Evolutionary conservation across 2,797 vertebrate species (phyloP).

Genomic region (Sandelia bainsii): DNA sequence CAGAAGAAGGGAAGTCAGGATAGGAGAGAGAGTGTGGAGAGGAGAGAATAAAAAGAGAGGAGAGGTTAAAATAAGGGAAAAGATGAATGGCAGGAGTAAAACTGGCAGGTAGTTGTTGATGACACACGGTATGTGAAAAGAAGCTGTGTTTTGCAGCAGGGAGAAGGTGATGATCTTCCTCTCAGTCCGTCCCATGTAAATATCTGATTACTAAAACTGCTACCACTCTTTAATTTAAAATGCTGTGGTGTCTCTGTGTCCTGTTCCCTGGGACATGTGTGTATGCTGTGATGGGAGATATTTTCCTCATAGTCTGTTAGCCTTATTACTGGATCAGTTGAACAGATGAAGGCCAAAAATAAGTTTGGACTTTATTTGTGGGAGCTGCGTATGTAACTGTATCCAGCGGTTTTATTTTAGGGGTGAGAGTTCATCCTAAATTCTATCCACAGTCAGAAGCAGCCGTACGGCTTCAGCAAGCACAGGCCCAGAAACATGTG

Average conservation of each 20-base stretch:
- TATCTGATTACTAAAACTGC: constrained; percentile 13
- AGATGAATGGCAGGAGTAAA: constrained; percentile 7
- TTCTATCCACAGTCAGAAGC: constrained; percentile 70
- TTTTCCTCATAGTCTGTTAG: constrained; percentile 52
- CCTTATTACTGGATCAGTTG: constrained; percentile 80
- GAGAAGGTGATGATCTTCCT: constrained; percentile 22
- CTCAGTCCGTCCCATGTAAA: not conserved
- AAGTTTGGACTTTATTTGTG: constrained; percentile 83
- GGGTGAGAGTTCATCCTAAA: constrained; percentile 80
- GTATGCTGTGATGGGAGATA: constrained; percentile 44
- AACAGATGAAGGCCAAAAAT: constrained; percentile 84
- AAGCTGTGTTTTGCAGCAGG: constrained; percentile 1
- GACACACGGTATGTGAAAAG: not conserved
- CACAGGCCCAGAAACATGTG: constrained; percentile 70
- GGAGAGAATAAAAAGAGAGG: not conserved
- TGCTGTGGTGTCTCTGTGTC: constrained; percentile 1
- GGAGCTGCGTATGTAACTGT: constrained; percentile 84
- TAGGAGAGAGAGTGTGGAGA: not conserved
- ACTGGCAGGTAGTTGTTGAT: constrained; percentile 5
- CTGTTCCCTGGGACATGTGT: constrained; percentile 32
- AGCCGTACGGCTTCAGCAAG: constrained; percentile 56
- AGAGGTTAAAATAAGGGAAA: not conserved
- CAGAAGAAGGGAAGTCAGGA: constrained; percentile 4
- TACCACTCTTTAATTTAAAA: constrained; percentile 2
- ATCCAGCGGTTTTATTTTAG: constrained; percentile 87